Conservation (phyloP, 2,113 vertebrate genomes). For the Ploceus nigricollis region DNA sequence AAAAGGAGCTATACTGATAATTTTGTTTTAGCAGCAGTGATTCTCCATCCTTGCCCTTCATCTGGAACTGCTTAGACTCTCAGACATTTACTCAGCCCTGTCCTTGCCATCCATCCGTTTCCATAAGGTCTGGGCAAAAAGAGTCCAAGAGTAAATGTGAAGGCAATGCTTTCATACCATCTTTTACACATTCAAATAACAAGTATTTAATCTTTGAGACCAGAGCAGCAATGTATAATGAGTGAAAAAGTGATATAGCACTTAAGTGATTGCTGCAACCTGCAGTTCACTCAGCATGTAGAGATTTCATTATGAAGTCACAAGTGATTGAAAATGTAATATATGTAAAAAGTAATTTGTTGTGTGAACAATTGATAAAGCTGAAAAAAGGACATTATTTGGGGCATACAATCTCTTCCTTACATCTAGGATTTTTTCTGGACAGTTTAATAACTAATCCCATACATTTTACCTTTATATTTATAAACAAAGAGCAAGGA, state of each 20-base stretch:
- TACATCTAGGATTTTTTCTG: not conserved
- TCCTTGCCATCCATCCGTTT: not conserved
- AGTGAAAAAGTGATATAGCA: not conserved
- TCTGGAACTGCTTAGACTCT: not conserved
- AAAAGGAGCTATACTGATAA: not conserved
- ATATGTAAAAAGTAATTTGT: not conserved
- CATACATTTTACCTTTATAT: not conserved
- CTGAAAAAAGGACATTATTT: not conserved
- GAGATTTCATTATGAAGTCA: not conserved
- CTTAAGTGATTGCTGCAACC: not conserved
- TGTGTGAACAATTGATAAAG: not conserved
- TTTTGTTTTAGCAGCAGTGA: not conserved
- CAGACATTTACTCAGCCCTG: not conserved
- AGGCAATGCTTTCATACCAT: not conserved
- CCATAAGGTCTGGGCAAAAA: not conserved
- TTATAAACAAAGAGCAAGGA: not conserved
- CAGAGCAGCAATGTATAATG: not conserved
- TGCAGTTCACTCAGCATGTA: not conserved
- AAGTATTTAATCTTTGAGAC: not conserved
- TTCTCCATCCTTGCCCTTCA: not conserved
- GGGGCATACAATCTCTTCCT: not conserved
- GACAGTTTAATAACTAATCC: not conserved
- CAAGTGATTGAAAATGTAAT: not conserved
- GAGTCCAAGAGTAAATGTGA: not conserved
- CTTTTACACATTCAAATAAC: not conserved